Conservation (phyloP, 2,113 vertebrate genomes). For the Otus sunia region DNA sequence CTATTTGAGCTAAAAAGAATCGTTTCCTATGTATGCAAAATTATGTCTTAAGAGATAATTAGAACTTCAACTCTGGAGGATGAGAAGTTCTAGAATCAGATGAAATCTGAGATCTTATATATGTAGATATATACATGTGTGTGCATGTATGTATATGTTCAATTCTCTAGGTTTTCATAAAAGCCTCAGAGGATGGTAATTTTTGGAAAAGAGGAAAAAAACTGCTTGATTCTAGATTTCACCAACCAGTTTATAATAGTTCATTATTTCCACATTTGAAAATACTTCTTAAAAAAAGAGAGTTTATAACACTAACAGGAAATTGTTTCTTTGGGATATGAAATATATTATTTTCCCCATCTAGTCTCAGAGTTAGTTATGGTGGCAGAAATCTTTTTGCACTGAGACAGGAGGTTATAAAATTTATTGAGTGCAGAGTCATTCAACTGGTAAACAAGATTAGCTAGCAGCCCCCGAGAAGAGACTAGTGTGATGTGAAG, state of each 20-base stretch:
- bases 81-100: background rate
- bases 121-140: background rate
- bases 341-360: background rate
- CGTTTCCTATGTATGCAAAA: background rate
- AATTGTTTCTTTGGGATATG: conserved; percentile 3
- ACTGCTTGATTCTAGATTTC: background rate
- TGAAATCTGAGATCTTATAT: background rate
- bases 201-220: background rate
- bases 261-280: background rate
- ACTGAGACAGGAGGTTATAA: background rate
- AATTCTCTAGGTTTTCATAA: background rate
- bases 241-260: background rate
- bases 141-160: background rate
- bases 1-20: background rate
- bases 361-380: background rate
- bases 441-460: background rate
- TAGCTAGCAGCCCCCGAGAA: background rate
- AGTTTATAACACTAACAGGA: background rate
- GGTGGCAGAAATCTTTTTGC: background rate
- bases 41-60: background rate
- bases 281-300: background rate
- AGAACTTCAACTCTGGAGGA: background rate
- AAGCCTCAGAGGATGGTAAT: background rate
- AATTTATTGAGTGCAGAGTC: background rate
- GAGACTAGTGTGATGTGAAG: background rate